phyloP scores from a whole-genome alignment of 2,888 invertebrate species.

The Phytoseiulus persimilis region DNA sequence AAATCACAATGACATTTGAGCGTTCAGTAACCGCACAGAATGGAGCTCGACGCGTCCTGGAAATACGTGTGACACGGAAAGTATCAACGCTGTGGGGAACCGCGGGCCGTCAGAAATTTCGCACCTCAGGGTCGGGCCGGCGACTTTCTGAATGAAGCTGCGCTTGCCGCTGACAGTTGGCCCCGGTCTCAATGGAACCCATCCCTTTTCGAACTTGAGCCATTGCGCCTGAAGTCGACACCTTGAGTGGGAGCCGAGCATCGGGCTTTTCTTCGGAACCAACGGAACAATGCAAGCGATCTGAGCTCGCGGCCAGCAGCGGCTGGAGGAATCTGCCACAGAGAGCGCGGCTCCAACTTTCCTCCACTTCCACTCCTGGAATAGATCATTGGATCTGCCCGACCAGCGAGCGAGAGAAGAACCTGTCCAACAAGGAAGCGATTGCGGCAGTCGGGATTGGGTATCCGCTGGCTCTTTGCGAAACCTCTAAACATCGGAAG shows the following conservation, averaged over 20 bases:
- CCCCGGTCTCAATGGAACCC: background rate
- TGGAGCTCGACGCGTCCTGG: background rate
- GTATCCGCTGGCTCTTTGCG: background rate
- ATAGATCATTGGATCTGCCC: background rate
- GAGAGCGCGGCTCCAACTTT: background rate
- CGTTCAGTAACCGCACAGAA: background rate
- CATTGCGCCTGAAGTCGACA: background rate
- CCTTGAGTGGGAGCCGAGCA: background rate
- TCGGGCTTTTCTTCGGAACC: background rate
- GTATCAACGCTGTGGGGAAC: too few species aligned
- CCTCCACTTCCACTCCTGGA: background rate
- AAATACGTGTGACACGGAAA: background rate
- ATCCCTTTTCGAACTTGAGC: background rate
- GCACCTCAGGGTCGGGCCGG: background rate
- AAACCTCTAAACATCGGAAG: background rate
- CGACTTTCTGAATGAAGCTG: background rate
- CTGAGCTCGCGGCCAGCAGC: background rate
- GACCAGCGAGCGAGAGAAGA: too few species aligned
- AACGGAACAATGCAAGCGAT: background rate
- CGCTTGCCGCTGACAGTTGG: background rate
- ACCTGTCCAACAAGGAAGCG: background rate
- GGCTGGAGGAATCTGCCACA: background rate
- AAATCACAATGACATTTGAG: background rate
- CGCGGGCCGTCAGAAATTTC: background rate
- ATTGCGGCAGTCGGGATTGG: background rate